A percentile compares a stretch with the other conserved stretches of the same genome.
These are phyloP conservation scores for Orthosia gothica DNA, from an alignment of 2,888 invertebrate genomes.

Conservation along the genomic window DNA sequence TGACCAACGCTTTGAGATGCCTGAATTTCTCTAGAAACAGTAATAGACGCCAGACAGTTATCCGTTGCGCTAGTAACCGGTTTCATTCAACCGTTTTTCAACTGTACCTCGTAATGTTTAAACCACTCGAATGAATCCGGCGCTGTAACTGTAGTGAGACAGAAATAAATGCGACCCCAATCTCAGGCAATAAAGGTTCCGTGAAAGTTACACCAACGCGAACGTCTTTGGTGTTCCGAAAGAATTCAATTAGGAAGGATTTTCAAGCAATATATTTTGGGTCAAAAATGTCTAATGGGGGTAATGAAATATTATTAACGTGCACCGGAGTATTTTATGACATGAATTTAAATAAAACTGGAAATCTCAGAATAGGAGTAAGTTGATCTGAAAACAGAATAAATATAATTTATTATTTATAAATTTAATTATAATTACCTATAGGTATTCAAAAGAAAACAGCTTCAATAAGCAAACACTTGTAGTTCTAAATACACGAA, in stretches of 20 bases:
- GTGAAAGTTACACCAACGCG: constrained; percentile 13
- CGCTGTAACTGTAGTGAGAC: constrained; percentile 15
- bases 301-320: constrained; percentile 6
- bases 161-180: constrained; percentile 46
- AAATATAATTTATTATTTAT: too few species aligned
- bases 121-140: constrained; percentile 26
- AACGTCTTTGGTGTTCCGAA: constrained; percentile 23
- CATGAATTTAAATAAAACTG: not conserved
- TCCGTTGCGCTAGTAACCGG: not conserved
- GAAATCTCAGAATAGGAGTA: too few species aligned
- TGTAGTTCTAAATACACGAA: not conserved
- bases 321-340: not conserved
- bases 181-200: constrained; percentile 37
- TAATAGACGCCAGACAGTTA: constrained; percentile 5
- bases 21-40: constrained; percentile 6
- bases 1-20: not conserved
- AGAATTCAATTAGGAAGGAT: constrained; percentile 53
- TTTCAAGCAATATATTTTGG: constrained; percentile 36
- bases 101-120: constrained; percentile 17
- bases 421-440: too few species aligned
- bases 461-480: not conserved
- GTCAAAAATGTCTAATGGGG: constrained; percentile 22
- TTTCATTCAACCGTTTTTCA: constrained; percentile 11
- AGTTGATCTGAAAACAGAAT: not conserved
- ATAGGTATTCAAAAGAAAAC: too few species aligned